These are phyloP conservation scores for Silurus glanis DNA, from an alignment of 2,113 vertebrate genomes.

Conservation along the genomic window DNA sequence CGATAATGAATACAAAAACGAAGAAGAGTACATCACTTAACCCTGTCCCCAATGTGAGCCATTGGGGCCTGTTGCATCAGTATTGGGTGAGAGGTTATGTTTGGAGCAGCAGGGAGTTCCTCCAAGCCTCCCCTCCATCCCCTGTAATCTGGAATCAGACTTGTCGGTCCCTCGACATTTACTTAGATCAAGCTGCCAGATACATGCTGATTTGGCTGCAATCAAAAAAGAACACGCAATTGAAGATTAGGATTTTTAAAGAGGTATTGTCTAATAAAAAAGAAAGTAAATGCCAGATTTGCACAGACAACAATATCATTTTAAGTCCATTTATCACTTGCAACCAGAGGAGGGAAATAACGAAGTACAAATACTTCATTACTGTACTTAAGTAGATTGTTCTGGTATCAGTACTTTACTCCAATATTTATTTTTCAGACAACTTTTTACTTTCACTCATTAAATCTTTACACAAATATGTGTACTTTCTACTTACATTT, in stretches of 20 bases:
- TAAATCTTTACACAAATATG: no score
- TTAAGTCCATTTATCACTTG: background rate
- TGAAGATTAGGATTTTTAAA: constrained; percentile 2
- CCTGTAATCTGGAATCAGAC: constrained; percentile 54
- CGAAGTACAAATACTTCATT: no score
- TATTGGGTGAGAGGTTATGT: constrained; percentile 22
- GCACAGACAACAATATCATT: background rate
- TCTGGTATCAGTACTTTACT: no score
- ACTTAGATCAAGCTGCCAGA: constrained; percentile 18
- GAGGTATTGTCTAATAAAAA: background rate
- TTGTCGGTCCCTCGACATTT: constrained; percentile 13
- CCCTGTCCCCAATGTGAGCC: background rate
- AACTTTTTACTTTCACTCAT: no score
- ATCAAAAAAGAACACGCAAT: constrained; percentile 15
- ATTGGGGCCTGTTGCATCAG: background rate
- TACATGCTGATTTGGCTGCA: constrained; percentile 3
- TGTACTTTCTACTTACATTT: no score
- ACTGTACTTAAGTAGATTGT: no score
- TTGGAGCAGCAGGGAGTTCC: constrained; percentile 35
- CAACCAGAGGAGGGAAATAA: no score
- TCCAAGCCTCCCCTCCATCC: background rate
- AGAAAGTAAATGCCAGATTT: background rate
- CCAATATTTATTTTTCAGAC: no score
- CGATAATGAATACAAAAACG: background rate
- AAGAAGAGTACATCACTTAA: constrained; percentile 24